Conservation (phyloP, 2,113 vertebrate genomes). For the Corynorhinus townsendii region DNA sequence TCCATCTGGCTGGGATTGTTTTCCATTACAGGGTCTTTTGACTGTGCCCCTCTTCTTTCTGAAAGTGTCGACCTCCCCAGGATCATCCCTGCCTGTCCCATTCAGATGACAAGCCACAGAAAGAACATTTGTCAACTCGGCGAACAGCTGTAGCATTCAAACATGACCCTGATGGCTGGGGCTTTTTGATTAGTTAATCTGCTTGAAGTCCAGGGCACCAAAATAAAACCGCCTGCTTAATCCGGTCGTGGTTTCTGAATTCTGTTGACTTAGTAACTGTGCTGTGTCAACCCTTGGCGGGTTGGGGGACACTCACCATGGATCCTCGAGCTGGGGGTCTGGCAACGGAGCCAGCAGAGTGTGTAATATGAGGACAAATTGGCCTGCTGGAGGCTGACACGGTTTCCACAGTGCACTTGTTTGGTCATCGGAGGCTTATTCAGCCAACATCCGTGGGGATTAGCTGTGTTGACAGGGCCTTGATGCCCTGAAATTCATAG, state of each 20-base stretch:
- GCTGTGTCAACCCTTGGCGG: conserved; percentile 64
- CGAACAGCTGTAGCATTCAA: conserved; percentile 89
- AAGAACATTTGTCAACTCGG: conserved; percentile 80
- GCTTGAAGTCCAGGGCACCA: conserved; percentile 81
- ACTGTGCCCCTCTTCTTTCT: conserved; percentile 43
- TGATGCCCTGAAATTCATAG: conserved; percentile 60
- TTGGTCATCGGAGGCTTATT: conserved; percentile 74
- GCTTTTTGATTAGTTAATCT: conserved; percentile 85
- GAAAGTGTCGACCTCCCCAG: conserved; percentile 6
- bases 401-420: conserved; percentile 76
- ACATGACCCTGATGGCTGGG: conserved; percentile 81
- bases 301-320: conserved; percentile 72
- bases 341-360: conserved; percentile 70
- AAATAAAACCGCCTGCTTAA: conserved; percentile 82
- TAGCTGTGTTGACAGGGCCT: conserved; percentile 77
- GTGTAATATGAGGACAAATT: conserved; percentile 73
- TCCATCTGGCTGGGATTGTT: conserved; percentile 47
- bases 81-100: conserved; percentile 69
- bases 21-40: conserved; percentile 27
- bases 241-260: conserved; percentile 72
- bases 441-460: conserved; percentile 72
- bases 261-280: conserved; percentile 77
- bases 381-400: conserved; percentile 72
- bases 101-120: conserved; percentile 69
- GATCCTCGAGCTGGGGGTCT: conserved; percentile 72